Evolutionary conservation across 1,140 invertebrate species (phyloP).

Genomic region (Drosophila tropicalis): DNA sequence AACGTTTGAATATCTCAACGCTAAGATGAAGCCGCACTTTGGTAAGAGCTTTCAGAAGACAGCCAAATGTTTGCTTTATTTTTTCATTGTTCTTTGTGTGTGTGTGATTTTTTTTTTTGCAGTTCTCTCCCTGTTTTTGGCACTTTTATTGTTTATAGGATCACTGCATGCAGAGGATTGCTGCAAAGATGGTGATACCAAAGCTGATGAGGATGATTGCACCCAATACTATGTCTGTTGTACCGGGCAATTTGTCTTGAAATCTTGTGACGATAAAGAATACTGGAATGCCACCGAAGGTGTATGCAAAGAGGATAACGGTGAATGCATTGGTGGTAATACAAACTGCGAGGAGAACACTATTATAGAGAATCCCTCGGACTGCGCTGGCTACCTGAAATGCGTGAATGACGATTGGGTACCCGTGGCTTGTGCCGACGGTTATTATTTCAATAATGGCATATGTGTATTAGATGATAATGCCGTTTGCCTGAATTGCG

Average conservation of each 20-base stretch:
- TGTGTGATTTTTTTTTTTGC: background rate
- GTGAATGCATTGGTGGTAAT: conserved; percentile 23
- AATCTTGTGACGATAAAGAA: conserved; percentile 37
- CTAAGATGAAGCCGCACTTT: conserved; percentile 48
- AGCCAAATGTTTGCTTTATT: background rate
- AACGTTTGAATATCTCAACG: conserved; percentile 26
- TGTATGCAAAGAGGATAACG: background rate
- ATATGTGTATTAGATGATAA: background rate
- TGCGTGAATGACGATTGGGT: conserved; percentile 7
- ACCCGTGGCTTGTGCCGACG: background rate
- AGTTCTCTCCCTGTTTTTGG: conserved; percentile 36
- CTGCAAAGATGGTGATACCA: conserved; percentile 48
- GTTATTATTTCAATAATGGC: background rate
- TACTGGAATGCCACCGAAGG: conserved; percentile 36
- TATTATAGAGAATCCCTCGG: conserved; percentile 17
- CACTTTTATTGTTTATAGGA: conserved; percentile 31
- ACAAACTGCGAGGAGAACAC: conserved; percentile 34
- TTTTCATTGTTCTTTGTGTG: background rate
- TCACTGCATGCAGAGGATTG: conserved; percentile 41
- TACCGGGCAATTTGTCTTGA: conserved; percentile 43
- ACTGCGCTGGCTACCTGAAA: conserved; percentile 35
- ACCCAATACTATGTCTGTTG: conserved; percentile 52
- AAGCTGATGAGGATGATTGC: conserved; percentile 49
- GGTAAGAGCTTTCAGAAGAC: conserved; percentile 39
- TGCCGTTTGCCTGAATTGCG: conserved; percentile 19